These are phyloP conservation scores for Philaenus spumarius DNA, from an alignment of 1,140 invertebrate species.

Conservation along the genomic window DNA sequence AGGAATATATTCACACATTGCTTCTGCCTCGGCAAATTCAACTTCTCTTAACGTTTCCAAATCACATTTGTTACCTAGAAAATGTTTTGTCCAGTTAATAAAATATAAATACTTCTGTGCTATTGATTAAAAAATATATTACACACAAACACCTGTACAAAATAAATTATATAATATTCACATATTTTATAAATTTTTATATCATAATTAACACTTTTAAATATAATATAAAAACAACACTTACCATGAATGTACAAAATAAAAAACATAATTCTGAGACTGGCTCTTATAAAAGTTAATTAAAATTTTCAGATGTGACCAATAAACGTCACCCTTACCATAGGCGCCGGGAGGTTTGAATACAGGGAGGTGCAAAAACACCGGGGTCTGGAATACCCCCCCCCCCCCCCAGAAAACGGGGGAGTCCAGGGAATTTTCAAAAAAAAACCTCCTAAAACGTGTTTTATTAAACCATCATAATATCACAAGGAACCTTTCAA, in stretches of 20 bases:
- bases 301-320: no score
- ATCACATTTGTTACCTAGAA: constrained; percentile 79
- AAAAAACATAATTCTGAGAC: not conserved
- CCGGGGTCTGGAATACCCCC: no score
- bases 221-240: not conserved
- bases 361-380: no score
- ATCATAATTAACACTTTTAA: not conserved
- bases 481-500: no score
- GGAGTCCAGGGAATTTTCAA: no score
- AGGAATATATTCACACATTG: constrained; percentile 74
- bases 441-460: no score
- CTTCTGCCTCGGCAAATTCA: constrained; percentile 72
- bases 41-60: constrained; percentile 74
- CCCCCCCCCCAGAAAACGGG: no score
- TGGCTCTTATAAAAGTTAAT: no score
- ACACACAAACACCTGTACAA: no score
- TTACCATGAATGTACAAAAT: not conserved
- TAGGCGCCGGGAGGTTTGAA: no score
- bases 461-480: no score
- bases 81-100: constrained; percentile 16
- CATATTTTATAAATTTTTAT: not conserved
- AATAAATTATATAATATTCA: not conserved
- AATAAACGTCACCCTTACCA: no score
- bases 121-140: not conserved
- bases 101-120: not conserved